A percentile compares a stretch with the other conserved stretches of the same genome.
Conservation (phyloP, 2,113 vertebrate species). For the Pithys albifrons region DNA sequence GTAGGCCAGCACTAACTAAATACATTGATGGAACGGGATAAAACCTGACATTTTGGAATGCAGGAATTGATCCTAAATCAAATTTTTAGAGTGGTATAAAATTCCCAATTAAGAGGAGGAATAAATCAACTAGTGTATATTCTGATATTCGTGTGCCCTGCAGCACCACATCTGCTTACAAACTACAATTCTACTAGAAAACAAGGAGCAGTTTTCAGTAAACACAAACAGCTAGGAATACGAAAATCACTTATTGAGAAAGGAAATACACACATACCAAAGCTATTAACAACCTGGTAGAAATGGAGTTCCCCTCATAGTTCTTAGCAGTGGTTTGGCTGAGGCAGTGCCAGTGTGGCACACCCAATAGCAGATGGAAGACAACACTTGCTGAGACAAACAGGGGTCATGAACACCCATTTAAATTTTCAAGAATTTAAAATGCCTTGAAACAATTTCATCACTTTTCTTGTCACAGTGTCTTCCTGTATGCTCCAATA, state of each 20-base stretch:
- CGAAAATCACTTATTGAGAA: constrained; percentile 21
- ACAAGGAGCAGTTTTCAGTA: constrained; percentile 29
- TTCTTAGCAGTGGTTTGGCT: neutral
- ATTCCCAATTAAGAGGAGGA: constrained; percentile 25
- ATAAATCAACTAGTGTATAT: neutral
- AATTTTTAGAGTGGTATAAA: neutral
- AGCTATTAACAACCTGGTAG: constrained; percentile 8
- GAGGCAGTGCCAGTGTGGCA: neutral
- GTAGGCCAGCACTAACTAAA: neutral
- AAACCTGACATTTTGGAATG: neutral
- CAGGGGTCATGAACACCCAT: neutral
- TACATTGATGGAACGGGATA: neutral
- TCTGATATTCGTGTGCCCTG: neutral
- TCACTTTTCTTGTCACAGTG: neutral
- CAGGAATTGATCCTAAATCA: constrained; percentile 1
- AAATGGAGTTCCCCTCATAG: neutral
- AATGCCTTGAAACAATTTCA: neutral
- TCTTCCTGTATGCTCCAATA: neutral
- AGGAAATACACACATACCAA: neutral
- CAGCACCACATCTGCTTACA: neutral
- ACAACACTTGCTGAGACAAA: neutral
- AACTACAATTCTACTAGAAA: constrained; percentile 38
- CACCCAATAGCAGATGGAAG: neutral
- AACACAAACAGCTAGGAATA: constrained; percentile 19
- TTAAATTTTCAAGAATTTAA: neutral